These are phyloP conservation scores for Bombus superbus DNA, from an alignment of 1,140 invertebrate species.

Conservation along the genomic window DNA sequence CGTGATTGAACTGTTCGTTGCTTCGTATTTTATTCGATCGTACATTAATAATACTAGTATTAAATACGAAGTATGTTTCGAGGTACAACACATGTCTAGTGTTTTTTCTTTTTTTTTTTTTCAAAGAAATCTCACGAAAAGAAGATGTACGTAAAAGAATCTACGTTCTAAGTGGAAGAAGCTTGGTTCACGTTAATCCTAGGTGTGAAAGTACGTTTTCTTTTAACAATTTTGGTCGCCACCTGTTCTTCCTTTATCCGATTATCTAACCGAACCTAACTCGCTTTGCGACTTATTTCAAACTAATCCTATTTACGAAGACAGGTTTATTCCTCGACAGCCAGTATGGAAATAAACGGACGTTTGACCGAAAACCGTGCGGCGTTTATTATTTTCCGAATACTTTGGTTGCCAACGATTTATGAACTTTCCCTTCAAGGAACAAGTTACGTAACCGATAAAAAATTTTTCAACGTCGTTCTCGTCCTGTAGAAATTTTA, in stretches of 20 bases:
- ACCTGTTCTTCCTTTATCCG: neutral
- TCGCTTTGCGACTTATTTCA: neutral
- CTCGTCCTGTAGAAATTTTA: neutral
- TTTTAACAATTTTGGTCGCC: neutral
- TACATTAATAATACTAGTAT: neutral
- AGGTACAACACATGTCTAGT: no score
- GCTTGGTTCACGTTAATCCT: neutral
- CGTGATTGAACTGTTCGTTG: neutral
- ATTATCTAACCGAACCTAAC: neutral
- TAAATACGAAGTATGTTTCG: neutral
- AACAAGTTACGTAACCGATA: neutral
- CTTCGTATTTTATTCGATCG: neutral
- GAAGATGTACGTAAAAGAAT: neutral
- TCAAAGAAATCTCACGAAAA: neutral
- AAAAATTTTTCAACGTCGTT: neutral
- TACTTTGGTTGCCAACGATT: neutral
- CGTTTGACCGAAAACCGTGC: no score
- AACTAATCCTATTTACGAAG: slow-evolving; percentile 18
- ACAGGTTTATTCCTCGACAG: neutral
- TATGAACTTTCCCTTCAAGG: neutral
- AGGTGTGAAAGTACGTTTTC: neutral
- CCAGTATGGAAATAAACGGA: slow-evolving; percentile 2
- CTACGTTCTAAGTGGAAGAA: neutral
- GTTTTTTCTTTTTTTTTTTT: no score
- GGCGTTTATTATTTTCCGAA: neutral